These are phyloP conservation scores for Proales similis DNA, from an alignment of 1,140 invertebrate genomes.

Conservation along the genomic window DNA sequence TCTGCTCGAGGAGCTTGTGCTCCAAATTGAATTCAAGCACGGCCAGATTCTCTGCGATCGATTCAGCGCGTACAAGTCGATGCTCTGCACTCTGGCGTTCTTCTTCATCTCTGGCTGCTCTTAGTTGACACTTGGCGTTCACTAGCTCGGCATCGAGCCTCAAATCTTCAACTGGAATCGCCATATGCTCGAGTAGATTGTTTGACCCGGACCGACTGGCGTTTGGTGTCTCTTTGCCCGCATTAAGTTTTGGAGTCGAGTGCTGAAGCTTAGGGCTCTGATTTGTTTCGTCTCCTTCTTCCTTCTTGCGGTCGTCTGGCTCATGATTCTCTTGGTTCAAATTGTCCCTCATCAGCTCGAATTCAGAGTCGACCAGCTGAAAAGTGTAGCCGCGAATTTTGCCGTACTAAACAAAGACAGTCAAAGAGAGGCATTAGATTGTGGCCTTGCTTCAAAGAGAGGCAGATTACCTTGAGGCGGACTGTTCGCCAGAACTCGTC, in stretches of 20 bases:
- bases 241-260: no score
- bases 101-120: no score
- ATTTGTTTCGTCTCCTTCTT: neutral
- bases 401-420: neutral
- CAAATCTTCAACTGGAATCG: no score
- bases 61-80: conserved; percentile 4
- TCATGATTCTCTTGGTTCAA: neutral
- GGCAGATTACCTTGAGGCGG: conserved; percentile 57
- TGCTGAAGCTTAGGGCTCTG: no score
- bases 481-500: conserved; percentile 62
- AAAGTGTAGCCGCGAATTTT: conserved; percentile 15
- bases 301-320: neutral
- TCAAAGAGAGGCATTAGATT: neutral
- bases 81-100: no score
- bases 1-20: conserved; percentile 64
- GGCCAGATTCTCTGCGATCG: conserved; percentile 58
- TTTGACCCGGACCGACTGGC: no score
- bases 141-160: no score
- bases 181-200: no score
- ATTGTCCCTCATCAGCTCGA: conserved; percentile 21
- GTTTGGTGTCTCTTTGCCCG: no score
- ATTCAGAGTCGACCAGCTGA: conserved; percentile 25
- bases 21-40: conserved; percentile 68
- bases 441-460: no score
- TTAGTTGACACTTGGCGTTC: no score